These are phyloP conservation scores for Coenonympha glycerion DNA, from an alignment of 2,888 invertebrate genomes.

Conservation along the genomic window DNA sequence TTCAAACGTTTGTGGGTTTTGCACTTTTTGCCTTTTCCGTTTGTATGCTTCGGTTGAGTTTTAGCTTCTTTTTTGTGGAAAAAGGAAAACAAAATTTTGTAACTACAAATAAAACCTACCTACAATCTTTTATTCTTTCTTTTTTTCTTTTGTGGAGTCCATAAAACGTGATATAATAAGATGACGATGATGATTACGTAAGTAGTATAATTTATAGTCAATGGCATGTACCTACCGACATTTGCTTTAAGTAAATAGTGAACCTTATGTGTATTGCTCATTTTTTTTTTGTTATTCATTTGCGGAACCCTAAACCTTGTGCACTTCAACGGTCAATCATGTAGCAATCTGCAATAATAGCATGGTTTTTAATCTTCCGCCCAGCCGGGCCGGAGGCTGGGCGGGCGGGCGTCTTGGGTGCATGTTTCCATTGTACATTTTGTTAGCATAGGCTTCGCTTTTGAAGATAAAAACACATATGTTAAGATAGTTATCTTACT, in stretches of 20 bases:
- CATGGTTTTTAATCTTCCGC: conserved; percentile 68
- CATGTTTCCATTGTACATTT: conserved; percentile 4
- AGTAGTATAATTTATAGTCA: too few species aligned
- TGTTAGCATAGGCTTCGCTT: too few species aligned
- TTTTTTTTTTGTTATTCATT: background rate
- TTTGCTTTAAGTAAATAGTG: too few species aligned
- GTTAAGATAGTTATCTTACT: too few species aligned
- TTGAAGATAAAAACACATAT: too few species aligned
- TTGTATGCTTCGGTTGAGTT: background rate
- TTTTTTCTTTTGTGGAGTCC: too few species aligned
- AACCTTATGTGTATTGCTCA: background rate
- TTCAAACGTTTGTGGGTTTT: conserved; percentile 6
- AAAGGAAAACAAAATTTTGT: too few species aligned
- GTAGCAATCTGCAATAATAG: conserved; percentile 69
- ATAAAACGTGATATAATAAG: too few species aligned
- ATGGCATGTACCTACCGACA: too few species aligned
- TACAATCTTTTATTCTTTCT: too few species aligned
- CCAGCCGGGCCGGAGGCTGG: conserved; percentile 44
- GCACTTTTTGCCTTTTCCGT: conserved; percentile 12
- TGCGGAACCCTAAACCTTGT: conserved; percentile 54
- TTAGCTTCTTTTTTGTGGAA: background rate
- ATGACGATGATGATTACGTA: too few species aligned
- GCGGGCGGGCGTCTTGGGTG: conserved; percentile 39
- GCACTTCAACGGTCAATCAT: conserved; percentile 59
- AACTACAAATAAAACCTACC: too few species aligned